phyloP scores from a whole-genome alignment of 2,797 vertebrate species.

The Gymnopithys bicolor region DNA sequence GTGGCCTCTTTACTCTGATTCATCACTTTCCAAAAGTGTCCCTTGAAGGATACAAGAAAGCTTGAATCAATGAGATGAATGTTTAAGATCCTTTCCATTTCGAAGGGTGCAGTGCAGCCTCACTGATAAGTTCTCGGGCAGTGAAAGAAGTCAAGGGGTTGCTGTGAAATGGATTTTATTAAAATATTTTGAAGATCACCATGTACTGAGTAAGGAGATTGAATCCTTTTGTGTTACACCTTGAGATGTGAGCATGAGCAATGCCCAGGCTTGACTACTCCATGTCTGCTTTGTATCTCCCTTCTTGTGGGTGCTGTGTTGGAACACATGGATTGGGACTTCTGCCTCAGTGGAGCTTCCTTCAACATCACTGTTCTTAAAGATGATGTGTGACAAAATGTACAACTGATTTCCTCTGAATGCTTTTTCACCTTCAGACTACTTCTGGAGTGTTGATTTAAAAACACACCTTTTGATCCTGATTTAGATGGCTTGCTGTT shows the following conservation, averaged over 20 bases:
- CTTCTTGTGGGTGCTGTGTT: neutral
- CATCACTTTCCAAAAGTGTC: neutral
- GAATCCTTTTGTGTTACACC: neutral
- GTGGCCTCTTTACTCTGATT: neutral
- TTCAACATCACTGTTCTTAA: neutral
- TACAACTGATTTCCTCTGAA: neutral
- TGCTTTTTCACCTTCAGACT: neutral
- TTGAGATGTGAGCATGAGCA: neutral
- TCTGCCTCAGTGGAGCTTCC: neutral
- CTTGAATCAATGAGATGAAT: neutral
- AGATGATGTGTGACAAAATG: neutral
- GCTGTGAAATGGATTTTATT: neutral
- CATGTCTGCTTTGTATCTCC: neutral
- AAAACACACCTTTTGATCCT: neutral
- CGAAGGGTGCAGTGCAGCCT: neutral
- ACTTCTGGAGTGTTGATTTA: neutral
- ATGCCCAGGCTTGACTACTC: neutral
- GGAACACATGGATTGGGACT: neutral
- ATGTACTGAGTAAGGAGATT: neutral
- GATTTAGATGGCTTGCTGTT: neutral
- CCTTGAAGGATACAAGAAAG: neutral
- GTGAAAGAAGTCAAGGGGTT: neutral
- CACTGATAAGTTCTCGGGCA: neutral
- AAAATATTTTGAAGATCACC: neutral
- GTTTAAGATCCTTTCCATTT: neutral